phyloP scores from a whole-genome alignment of 2,888 invertebrate genomes.

The Scrobipalpa costella region DNA sequence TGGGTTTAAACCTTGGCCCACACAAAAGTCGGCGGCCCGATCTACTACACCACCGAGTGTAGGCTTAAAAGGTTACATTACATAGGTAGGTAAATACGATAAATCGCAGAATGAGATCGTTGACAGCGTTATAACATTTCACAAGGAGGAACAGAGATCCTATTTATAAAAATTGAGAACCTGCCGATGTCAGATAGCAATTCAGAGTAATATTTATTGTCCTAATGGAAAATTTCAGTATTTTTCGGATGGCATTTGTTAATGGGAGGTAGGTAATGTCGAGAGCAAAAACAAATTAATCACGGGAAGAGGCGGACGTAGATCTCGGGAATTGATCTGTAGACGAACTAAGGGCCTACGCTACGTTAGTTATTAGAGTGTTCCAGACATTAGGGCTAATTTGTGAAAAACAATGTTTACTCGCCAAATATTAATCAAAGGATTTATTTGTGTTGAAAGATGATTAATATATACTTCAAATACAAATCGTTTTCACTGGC shows the following conservation, averaged over 20 bases:
- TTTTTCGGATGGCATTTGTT: background rate
- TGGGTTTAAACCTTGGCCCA: too few species aligned
- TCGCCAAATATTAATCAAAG: too few species aligned
- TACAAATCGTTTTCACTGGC: too few species aligned
- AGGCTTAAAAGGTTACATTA: too few species aligned
- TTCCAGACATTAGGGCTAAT: too few species aligned
- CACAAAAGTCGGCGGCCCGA: too few species aligned
- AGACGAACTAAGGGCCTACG: background rate
- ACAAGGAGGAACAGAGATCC: background rate
- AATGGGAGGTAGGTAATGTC: slow-evolving; percentile 32
- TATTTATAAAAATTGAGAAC: background rate
- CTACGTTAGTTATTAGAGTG: background rate
- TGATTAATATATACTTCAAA: too few species aligned
- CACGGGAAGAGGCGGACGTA: slow-evolving; percentile 39
- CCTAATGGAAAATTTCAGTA: background rate
- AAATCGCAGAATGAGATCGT: too few species aligned
- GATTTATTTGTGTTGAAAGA: too few species aligned
- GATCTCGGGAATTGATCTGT: background rate
- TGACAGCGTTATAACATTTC: background rate
- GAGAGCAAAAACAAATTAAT: slow-evolving; percentile 41
- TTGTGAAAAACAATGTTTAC: too few species aligned
- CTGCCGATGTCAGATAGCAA: background rate
- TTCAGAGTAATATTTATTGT: background rate
- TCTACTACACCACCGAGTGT: too few species aligned
- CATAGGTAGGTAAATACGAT: too few species aligned